Evolutionary conservation across 2,888 invertebrate species (phyloP), one percentile per base, ranked within the genome.

Genomic region (Scaptomyza cyrtandrae): DNA sequence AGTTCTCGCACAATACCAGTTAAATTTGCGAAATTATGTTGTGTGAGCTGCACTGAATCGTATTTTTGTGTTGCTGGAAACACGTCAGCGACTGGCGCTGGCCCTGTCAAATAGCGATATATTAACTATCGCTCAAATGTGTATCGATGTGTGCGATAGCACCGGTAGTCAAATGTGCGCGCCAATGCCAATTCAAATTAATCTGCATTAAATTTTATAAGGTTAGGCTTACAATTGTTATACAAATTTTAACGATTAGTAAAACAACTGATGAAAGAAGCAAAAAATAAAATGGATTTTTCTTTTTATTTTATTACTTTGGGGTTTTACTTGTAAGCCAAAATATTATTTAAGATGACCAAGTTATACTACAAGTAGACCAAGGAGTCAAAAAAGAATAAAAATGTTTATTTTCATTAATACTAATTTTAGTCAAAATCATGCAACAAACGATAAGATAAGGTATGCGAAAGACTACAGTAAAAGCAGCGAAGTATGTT

Each of bases 41-140:
- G 33, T 52, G 54, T 44, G 71, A 37, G 35, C 37, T 31, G 69
- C 62, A 62, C 56, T 63, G 64, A 50, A 62, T 79, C 63, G 79
- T 78, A 71, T 78, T 70, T 71, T 75, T 75, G 60, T 67, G 39
- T 79, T 61, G 56, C 65, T 74, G 64, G 70, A 78, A 80, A 85
- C 80, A 80, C 80, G 80, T 80, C 80, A 80, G 79, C 86, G 57
- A 75, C 66, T 67, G 41, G 52, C 46, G 67, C 44, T 45, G 66
- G 66, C 50, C 10, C 43, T 56, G 67, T 55, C 49, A 66, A 45
- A 39, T 7, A n/a, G 6, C 65, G 41, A 53, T 64, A 48, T 7
- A 24, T 31, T 1, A 49, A 39, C 55, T 37, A 29, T 50, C 31
- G 35, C 16, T 4, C 1, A 11, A 4, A 0, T 19, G 9, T 0